Conservation (phyloP, 1,140 invertebrate genomes). For the Lutraria rhynchaena region DNA sequence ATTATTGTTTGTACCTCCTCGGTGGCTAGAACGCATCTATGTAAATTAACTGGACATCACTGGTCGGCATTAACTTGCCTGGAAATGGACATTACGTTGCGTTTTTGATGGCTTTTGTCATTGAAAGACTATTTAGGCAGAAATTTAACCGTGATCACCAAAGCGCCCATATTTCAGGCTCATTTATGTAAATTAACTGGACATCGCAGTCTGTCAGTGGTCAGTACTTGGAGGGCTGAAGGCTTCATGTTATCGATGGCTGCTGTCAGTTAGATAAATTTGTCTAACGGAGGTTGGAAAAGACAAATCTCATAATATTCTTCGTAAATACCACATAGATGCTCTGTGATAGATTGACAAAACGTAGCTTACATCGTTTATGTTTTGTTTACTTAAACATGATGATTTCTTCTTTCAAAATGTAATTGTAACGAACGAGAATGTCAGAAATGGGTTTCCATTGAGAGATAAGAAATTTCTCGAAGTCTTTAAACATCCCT, state of each 20-base stretch:
- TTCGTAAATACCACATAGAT: slow-evolving; percentile 13
- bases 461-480: no score
- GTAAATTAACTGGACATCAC: slow-evolving; percentile 35
- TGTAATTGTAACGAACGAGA: no score
- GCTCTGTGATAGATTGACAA: neutral
- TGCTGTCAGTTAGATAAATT: slow-evolving; percentile 27
- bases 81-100: neutral
- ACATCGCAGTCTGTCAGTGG: slow-evolving; percentile 20
- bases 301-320: slow-evolving; percentile 6
- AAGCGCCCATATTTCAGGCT: neutral
- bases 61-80: neutral
- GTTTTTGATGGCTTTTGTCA: slow-evolving; percentile 26
- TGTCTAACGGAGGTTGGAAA: neutral
- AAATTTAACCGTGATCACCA: no score
- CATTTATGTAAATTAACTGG: slow-evolving; percentile 44
- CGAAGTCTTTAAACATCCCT: no score
- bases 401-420: no score
- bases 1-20: no score
- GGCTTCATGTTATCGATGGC: neutral
- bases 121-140: no score
- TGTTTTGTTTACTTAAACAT: neutral
- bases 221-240: neutral
- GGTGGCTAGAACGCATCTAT: neutral
- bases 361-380: neutral
- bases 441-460: no score